phyloP scores from a whole-genome alignment of 2,113 vertebrate species.

The Phyllostomus hastatus region DNA sequence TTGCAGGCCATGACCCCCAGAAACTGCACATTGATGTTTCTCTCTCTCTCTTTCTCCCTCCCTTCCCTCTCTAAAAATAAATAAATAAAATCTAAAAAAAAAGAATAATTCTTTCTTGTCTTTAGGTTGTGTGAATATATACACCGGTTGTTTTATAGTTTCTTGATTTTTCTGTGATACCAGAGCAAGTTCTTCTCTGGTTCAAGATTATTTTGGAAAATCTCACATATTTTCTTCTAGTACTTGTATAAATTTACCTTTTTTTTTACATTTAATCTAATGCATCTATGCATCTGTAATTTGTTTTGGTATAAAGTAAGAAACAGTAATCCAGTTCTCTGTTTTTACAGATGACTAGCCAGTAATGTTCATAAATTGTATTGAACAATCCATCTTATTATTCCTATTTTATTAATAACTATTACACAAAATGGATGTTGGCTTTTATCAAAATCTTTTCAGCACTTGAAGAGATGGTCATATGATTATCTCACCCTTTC shows the following conservation, averaged over 20 bases:
- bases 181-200: neutral
- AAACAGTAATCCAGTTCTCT: neutral
- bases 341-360: neutral
- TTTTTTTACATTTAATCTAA: neutral
- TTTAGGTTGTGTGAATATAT: neutral
- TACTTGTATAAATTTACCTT: neutral
- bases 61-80: too few species aligned
- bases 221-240: neutral
- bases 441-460: neutral
- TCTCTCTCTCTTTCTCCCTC: too few species aligned
- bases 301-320: neutral
- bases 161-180: neutral
- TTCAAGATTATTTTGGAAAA: neutral
- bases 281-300: neutral
- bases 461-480: neutral
- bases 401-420: neutral
- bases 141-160: neutral
- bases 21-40: too few species aligned
- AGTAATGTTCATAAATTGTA: neutral
- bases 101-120: neutral
- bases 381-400: neutral
- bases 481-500: neutral
- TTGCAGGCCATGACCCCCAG: too few species aligned
- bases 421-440: neutral
- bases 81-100: too few species aligned